phyloP scores from a whole-genome alignment of 1,140 invertebrate genomes.

The Mylabris phalerata region DNA sequence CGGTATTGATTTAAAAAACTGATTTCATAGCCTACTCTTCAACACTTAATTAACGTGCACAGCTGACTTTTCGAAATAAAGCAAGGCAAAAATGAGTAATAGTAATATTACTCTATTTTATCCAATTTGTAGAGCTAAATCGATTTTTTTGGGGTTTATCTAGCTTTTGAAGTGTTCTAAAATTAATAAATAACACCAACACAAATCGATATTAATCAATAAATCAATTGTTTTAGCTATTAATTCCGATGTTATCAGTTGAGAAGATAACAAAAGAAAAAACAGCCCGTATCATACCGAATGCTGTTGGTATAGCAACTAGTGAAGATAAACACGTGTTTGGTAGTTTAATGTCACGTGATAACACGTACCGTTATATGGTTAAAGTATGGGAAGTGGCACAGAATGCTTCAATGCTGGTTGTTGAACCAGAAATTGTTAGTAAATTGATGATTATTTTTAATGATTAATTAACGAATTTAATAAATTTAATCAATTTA shows the following conservation, averaged over 20 bases:
- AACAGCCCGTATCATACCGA: constrained; percentile 83
- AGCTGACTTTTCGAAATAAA: too few relatives aligned
- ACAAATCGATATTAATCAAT: too few relatives aligned
- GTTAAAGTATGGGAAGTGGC: constrained; percentile 38
- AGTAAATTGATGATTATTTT: constrained; percentile 17
- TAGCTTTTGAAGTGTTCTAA: too few relatives aligned
- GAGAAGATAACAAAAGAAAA: constrained; percentile 84
- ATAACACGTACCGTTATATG: constrained; percentile 80
- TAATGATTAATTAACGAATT: too few relatives aligned
- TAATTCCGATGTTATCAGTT: constrained; percentile 76
- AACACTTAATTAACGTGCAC: too few relatives aligned
- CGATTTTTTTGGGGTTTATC: too few relatives aligned
- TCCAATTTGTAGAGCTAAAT: too few relatives aligned
- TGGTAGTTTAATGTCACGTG: constrained; percentile 79
- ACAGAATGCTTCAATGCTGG: constrained; percentile 24
- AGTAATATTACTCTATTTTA: too few relatives aligned
- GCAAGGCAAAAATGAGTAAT: too few relatives aligned
- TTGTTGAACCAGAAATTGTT: constrained; percentile 30
- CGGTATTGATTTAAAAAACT: too few relatives aligned
- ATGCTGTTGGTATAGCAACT: constrained; percentile 79
- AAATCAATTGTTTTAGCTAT: constrained; percentile 48
- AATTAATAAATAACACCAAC: too few relatives aligned
- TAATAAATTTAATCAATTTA: constrained; percentile 11
- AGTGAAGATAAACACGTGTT: constrained; percentile 80
- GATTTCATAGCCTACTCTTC: too few relatives aligned